A percentile compares a stretch with the other conserved stretches of the same genome.
Conservation (phyloP, 2,113 vertebrate species). For the Rallus limicola region DNA sequence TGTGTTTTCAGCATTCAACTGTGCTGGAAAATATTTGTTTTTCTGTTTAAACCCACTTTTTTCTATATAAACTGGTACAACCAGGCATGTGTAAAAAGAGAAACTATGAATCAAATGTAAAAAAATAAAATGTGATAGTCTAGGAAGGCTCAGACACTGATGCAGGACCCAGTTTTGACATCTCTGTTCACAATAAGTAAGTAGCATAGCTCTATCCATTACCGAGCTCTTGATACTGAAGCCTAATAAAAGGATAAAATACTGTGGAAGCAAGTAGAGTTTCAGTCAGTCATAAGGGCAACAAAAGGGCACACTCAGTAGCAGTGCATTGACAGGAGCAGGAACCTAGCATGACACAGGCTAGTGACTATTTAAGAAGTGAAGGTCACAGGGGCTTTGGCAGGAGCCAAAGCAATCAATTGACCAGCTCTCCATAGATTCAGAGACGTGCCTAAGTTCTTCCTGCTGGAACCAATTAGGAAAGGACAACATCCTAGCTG, state of each 20-base stretch:
- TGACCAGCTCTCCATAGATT: background rate
- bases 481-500: background rate
- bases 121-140: background rate
- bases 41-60: background rate
- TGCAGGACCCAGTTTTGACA: background rate
- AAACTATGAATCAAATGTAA: background rate
- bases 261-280: background rate
- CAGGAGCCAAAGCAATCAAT: background rate
- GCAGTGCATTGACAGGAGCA: background rate
- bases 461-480: background rate
- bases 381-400: background rate
- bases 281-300: background rate
- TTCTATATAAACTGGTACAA: background rate
- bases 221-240: background rate
- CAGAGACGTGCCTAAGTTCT: background rate
- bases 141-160: background rate
- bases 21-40: conserved; percentile 42
- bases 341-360: rapidly evolving
- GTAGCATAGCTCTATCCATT: background rate
- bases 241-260: background rate
- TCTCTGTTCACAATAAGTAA: background rate
- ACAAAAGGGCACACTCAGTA: background rate
- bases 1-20: background rate
- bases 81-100: background rate
- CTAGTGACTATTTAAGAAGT: background rate